These are phyloP conservation scores for Rallus limicola DNA, from an alignment of 2,113 vertebrate genomes.

Conservation along the genomic window DNA sequence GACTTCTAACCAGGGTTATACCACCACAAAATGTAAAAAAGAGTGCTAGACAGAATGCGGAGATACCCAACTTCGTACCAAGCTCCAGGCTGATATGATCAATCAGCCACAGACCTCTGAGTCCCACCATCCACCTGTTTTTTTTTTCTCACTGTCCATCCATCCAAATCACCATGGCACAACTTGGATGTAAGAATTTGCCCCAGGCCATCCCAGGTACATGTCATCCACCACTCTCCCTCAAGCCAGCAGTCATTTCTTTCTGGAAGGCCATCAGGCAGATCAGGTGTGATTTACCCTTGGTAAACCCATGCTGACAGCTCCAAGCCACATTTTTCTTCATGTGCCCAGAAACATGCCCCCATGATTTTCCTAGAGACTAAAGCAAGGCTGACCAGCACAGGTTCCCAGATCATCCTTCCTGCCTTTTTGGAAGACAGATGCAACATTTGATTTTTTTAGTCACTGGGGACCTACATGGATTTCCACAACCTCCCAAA, in stretches of 20 bases:
- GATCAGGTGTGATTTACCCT: not conserved
- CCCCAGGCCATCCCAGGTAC: not conserved
- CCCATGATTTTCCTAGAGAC: not conserved
- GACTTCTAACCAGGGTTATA: not conserved
- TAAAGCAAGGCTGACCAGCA: not conserved
- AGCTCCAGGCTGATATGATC: not conserved
- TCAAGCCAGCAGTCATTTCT: not conserved
- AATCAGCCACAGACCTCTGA: too few relatives aligned
- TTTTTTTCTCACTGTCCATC: not conserved
- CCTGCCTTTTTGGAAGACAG: not conserved
- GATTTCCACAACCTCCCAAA: not conserved
- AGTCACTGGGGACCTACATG: not conserved
- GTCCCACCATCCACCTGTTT: too few relatives aligned
- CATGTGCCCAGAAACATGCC: accelerated
- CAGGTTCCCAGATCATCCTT: not conserved
- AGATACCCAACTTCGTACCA: accelerated
- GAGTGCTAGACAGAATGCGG: not conserved
- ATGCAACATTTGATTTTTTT: not conserved
- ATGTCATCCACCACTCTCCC: accelerated
- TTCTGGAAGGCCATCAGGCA: not conserved
- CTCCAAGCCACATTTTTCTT: not conserved
- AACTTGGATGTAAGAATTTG: not conserved
- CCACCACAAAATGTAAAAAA: not conserved
- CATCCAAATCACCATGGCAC: not conserved
- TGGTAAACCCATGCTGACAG: accelerated